Evolutionary conservation across 2,888 invertebrate genomes (phyloP).

Genomic region (Phrixothrix hirtus): DNA sequence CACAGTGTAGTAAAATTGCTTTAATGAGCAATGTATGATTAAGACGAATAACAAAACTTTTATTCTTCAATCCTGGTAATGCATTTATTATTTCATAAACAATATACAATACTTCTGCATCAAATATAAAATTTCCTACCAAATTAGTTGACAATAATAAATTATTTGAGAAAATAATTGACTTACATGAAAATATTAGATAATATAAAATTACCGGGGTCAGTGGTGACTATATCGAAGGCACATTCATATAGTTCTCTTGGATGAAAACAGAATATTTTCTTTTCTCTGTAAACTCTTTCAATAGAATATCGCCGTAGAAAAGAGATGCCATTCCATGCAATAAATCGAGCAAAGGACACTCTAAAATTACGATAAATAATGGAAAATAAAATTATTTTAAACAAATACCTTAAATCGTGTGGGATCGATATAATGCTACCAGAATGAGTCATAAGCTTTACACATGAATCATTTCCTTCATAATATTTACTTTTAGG

Average conservation of each 20-base stretch:
- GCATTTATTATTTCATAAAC: constrained; percentile 74
- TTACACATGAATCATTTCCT: constrained; percentile 66
- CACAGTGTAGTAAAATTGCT: constrained; percentile 77
- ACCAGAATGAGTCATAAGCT: constrained; percentile 86
- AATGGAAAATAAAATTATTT: no score
- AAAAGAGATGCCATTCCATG: constrained; percentile 75
- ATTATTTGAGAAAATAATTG: no score
- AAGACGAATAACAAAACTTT: constrained; percentile 70
- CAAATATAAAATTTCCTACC: constrained; percentile 71
- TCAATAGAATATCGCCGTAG: constrained; percentile 86
- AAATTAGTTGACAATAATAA: constrained; percentile 26
- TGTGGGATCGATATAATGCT: constrained; percentile 82
- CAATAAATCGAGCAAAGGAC: constrained; percentile 80
- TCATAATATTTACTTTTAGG: constrained; percentile 70
- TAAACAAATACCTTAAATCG: constrained; percentile 79
- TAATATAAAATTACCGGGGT: no score
- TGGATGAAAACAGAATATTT: constrained; percentile 82
- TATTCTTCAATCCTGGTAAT: constrained; percentile 66
- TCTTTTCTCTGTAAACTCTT: constrained; percentile 81
- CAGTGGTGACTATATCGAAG: constrained; percentile 88
- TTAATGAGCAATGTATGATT: constrained; percentile 79
- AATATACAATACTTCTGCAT: constrained; percentile 83
- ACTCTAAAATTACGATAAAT: constrained; percentile 59
- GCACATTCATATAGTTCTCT: constrained; percentile 88
- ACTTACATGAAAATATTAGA: no score